These are phyloP conservation scores for Dasyurus viverrinus DNA, from an alignment of 2,113 vertebrate species.

Conservation along the genomic window DNA sequence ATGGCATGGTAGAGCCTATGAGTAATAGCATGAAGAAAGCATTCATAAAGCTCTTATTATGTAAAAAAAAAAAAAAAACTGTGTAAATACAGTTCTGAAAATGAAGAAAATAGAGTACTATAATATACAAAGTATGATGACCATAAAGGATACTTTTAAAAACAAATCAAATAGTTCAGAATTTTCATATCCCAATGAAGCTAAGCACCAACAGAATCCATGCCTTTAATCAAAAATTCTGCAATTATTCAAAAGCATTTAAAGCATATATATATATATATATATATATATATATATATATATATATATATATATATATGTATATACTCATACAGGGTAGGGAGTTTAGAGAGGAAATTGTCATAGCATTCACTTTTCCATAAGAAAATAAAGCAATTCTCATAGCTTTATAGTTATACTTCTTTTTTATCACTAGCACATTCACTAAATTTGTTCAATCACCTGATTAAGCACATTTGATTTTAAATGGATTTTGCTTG, in stretches of 20 bases:
- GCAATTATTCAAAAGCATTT: background rate
- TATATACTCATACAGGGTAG: background rate
- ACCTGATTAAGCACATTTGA: background rate
- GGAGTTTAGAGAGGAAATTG: background rate
- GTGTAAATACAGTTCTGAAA: background rate
- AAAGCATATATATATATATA: background rate
- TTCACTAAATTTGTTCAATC: background rate
- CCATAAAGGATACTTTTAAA: background rate
- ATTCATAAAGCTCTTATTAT: background rate
- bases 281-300: no score
- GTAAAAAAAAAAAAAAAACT: background rate
- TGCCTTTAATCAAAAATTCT: background rate
- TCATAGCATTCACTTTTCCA: background rate
- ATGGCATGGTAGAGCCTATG: background rate
- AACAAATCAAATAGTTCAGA: background rate
- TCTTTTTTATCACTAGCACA: background rate
- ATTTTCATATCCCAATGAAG: background rate
- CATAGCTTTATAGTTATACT: background rate
- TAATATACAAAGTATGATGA: background rate
- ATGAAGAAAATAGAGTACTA: background rate
- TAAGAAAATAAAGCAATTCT: background rate
- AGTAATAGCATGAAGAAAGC: background rate
- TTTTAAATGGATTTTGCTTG: background rate
- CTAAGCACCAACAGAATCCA: background rate
- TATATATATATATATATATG: no score